A percentile compares a stretch with the other conserved stretches of the same genome.
phyloP scores from a whole-genome alignment of 1,140 invertebrate species.

The Mactra quadrangularis region DNA sequence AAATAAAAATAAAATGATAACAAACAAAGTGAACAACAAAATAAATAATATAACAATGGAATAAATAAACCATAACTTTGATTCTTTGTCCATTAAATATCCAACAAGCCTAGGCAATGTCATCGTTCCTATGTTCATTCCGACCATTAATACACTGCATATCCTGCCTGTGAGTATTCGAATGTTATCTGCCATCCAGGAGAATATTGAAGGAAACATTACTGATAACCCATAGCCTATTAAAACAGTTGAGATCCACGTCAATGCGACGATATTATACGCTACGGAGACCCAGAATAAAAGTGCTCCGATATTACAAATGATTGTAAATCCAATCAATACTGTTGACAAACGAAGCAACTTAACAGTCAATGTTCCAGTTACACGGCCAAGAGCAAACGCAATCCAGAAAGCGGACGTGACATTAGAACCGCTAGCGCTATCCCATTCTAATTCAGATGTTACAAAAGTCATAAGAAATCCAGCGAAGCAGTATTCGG shows the following conservation, averaged over 20 bases:
- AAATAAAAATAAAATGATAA: conserved; percentile 13
- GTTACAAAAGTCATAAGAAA: conserved; percentile 47
- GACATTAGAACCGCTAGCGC: conserved; percentile 16
- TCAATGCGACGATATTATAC: neutral
- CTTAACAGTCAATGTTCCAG: conserved; percentile 32
- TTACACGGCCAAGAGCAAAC: conserved; percentile 36
- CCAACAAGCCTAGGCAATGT: conserved; percentile 25
- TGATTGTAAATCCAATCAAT: conserved; percentile 2
- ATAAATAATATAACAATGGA: conserved; percentile 16
- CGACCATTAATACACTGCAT: conserved; percentile 28
- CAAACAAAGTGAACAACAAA: neutral
- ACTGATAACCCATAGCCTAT: conserved; percentile 44
- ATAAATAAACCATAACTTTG: conserved; percentile 46
- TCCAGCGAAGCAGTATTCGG: conserved; percentile 22
- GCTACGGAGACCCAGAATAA: conserved; percentile 35
- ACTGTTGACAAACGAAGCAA: neutral
- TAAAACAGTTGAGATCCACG: conserved; percentile 1
- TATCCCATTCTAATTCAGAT: conserved; percentile 27
- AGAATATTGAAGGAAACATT: conserved; percentile 51
- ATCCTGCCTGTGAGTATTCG: conserved; percentile 41
- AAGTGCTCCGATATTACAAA: neutral
- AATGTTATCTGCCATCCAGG: conserved; percentile 41
- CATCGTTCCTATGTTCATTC: conserved; percentile 6
- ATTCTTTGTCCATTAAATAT: conserved; percentile 42
- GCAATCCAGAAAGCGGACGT: conserved; percentile 33